Evolutionary conservation across 2,797 vertebrate genomes (phyloP).

Genomic region (Margarornis squamiger): DNA sequence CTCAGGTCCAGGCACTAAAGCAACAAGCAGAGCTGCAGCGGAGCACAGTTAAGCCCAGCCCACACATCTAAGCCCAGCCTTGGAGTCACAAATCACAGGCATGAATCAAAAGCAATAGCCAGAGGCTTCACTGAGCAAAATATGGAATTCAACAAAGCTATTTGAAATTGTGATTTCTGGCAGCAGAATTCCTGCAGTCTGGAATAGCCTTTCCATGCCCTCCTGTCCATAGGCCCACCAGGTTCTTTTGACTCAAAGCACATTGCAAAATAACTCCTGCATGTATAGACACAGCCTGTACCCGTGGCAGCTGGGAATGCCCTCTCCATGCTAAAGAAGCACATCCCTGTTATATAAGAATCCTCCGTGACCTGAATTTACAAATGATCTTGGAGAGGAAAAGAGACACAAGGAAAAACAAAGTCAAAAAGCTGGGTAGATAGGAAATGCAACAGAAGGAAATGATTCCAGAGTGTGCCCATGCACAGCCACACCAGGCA

Average conservation of each 20-base stretch:
- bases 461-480: background rate
- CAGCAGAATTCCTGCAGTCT: background rate
- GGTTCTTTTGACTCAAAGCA: background rate
- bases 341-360: background rate
- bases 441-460: background rate
- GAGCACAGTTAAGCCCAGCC: background rate
- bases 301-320: background rate
- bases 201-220: background rate
- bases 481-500: background rate
- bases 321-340: background rate
- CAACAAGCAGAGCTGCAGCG: background rate
- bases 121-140: background rate
- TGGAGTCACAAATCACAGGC: background rate
- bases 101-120: background rate
- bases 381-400: background rate
- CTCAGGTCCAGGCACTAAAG: background rate
- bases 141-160: background rate
- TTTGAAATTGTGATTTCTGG: background rate
- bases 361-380: conserved; percentile 1
- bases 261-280: background rate
- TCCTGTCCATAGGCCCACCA: background rate
- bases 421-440: background rate
- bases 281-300: background rate
- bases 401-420: background rate
- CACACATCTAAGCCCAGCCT: background rate